Percentiles rank a stretch among this genome's conserved stretches.
Evolutionary conservation across 1,140 invertebrate genomes (phyloP).

Genomic region (Pseudomyrmex pallidus): DNA sequence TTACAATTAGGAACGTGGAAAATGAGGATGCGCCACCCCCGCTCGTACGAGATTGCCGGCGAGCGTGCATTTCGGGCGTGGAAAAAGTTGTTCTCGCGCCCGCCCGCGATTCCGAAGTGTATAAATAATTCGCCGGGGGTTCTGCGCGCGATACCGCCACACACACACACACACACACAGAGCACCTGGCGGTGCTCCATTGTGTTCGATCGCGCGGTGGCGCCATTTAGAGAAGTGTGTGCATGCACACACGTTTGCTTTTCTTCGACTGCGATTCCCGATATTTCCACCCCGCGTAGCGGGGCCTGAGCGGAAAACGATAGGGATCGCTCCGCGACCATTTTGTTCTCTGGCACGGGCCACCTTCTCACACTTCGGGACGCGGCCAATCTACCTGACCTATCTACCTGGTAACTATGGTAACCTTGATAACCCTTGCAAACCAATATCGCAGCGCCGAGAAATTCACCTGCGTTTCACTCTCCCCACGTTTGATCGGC

Average conservation of each 20-base stretch:
- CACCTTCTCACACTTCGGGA: constrained; percentile 64
- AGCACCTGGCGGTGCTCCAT: constrained; percentile 51
- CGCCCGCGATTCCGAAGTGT: constrained; percentile 28
- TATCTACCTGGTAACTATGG: constrained; percentile 64
- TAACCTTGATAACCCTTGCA: constrained; percentile 70
- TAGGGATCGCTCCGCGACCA: constrained; percentile 67
- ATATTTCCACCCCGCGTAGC: constrained; percentile 62
- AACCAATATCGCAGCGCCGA: constrained; percentile 32
- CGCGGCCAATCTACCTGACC: constrained; percentile 60
- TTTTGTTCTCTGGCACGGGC: constrained; percentile 66
- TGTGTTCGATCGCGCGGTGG: constrained; percentile 48
- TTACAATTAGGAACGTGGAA: constrained; percentile 59
- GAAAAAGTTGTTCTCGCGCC: constrained; percentile 35
- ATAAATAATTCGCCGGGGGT: constrained; percentile 43
- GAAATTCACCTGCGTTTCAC: background rate
- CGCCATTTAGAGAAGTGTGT: constrained; percentile 28
- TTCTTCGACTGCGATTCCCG: constrained; percentile 54
- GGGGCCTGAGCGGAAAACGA: constrained; percentile 70
- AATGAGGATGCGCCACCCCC: constrained; percentile 30
- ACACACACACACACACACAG: too few relatives aligned
- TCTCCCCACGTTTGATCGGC: background rate
- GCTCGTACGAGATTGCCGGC: constrained; percentile 12
- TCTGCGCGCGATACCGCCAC: constrained; percentile 33
- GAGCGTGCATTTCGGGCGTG: constrained; percentile 34
- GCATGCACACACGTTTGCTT: constrained; percentile 64